Conservation (phyloP, 2,888 invertebrate genomes). For the Scaptomyza flava region DNA sequence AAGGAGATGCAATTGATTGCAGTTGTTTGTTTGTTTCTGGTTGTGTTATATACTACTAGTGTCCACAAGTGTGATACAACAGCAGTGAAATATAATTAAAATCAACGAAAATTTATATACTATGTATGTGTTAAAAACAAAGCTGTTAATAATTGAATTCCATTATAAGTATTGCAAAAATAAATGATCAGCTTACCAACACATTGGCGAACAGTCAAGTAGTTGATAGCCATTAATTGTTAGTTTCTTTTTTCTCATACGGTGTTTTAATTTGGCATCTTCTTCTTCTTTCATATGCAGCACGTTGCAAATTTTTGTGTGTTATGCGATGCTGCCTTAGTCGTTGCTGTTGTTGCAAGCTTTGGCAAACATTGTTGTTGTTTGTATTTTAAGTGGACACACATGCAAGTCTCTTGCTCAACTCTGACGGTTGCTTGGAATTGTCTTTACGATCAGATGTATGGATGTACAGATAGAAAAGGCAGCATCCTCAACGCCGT, state of each 20-base stretch:
- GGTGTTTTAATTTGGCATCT: not conserved
- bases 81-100: not conserved
- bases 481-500: conserved; percentile 27
- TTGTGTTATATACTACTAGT: conserved; percentile 22
- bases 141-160: not conserved
- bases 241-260: not conserved
- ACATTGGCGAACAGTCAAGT: not conserved
- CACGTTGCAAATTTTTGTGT: not conserved
- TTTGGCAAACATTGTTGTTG: conserved; percentile 45
- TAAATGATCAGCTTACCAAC: not conserved
- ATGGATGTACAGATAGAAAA: conserved; percentile 3
- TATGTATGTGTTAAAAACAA: too few species aligned
- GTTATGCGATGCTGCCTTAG: conserved; percentile 32
- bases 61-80: conserved; percentile 10
- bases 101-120: not conserved
- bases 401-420: conserved; percentile 42
- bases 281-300: too few species aligned
- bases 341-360: conserved; percentile 27
- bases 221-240: not conserved
- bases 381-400: conserved; percentile 55
- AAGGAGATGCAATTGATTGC: conserved; percentile 73
- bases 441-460: conserved; percentile 18
- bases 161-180: not conserved
- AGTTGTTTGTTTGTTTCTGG: conserved; percentile 46
- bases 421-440: conserved; percentile 31